Evolutionary conservation across 2,888 invertebrate species (phyloP).

Genomic region (Lepidonotus clava): DNA sequence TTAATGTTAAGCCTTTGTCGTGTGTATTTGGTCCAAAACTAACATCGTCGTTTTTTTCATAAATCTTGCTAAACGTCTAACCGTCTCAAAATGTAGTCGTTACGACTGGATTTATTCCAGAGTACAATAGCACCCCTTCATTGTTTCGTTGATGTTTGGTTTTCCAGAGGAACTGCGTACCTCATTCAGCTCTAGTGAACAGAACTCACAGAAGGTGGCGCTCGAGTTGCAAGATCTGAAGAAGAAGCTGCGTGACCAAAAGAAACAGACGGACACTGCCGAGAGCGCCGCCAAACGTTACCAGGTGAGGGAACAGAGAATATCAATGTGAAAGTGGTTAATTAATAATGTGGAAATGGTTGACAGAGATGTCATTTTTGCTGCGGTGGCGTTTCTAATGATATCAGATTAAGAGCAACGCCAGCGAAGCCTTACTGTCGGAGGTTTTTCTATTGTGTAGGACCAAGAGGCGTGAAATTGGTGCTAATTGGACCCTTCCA

Average conservation of each 20-base stretch:
- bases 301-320: background rate
- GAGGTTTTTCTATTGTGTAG: background rate
- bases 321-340: background rate
- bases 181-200: constrained; percentile 83
- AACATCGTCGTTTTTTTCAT: too few relatives aligned
- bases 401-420: background rate
- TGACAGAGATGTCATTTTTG: background rate
- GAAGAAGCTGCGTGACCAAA: constrained; percentile 63
- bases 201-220: constrained; percentile 84
- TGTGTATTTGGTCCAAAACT: too few relatives aligned
- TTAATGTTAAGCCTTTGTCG: too few relatives aligned
- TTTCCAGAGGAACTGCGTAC: constrained; percentile 83
- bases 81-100: too few relatives aligned
- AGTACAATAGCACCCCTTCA: background rate
- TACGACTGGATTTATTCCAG: background rate
- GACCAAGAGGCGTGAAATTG: background rate
- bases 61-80: too few relatives aligned
- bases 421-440: background rate
- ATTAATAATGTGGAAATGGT: background rate
- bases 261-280: constrained; percentile 57
- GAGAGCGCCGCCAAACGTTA: constrained; percentile 53
- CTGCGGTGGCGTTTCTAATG: too few relatives aligned
- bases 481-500: background rate
- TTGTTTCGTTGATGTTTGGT: constrained; percentile 54
- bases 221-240: constrained; percentile 81